Base-by-base conservation (phyloP, 2,888 invertebrate species). In the Cephonodes hylas region DNA sequence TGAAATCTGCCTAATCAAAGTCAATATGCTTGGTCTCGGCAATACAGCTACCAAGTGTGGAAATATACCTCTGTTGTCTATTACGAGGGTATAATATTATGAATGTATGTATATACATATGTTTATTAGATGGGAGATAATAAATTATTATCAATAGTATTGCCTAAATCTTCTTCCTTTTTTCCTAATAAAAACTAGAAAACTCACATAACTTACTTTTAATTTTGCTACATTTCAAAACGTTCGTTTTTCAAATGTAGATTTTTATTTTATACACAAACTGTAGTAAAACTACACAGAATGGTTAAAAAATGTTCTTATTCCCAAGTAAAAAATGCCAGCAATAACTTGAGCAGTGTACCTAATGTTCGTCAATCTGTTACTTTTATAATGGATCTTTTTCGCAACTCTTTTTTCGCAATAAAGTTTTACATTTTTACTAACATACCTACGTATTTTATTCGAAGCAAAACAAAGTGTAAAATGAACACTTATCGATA, bases 361-460 rank as follows among this genome's bases (percentile, higher is more conserved):
- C 15, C 31, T 18, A 53, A 53, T 18, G 53, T 53, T 31, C 53
- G 31, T 63, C 64, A 64, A 64, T 63, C 68, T 65, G 66, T 67
- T 66, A 62, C 58, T 65, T 62, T 68, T 67, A 64, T 62, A 42
- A 22, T 64, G 63, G 59, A 65, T 64, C 58, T 20, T 31, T 31
- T 53, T 53, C 53, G 27, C 27, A 15, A 18, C 31, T 15, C 20
- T n/a, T 27, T 48, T 15, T 53, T 53, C 13, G 53, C 18, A 31
- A 31, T 31, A 31, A 48, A 27, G 18, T 53, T 15, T 8, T 8
- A 15, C 48, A 25, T 25, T 53, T 3, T 53, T 53, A 31, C 4
- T 8, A 27, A n/a, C n/a, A n/a, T n/a, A n/a, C n/a, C n/a, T n/a
- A 8, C 4, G 5, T 31, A 1, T 8, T 18, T 8, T 44, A 2